These are phyloP conservation scores for Hippocampus comes DNA, from an alignment of 2,113 vertebrate genomes.

Conservation along the genomic window DNA sequence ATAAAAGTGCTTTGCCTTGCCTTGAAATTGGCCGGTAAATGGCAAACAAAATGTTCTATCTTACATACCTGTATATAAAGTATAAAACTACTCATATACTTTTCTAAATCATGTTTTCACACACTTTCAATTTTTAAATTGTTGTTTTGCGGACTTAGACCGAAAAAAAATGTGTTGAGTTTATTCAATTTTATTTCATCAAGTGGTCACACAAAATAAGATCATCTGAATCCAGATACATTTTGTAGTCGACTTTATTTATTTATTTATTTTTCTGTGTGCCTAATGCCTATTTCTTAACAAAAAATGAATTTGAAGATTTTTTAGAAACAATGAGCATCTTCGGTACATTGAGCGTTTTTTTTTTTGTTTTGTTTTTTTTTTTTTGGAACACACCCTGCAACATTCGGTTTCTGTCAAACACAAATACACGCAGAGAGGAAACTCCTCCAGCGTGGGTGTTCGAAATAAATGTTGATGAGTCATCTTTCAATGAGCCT, in stretches of 20 bases:
- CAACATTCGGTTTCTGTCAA: conserved; percentile 25
- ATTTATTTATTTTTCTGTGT: background rate
- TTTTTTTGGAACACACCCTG: conserved; percentile 31
- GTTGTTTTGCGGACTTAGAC: background rate
- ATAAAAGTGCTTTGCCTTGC: no score
- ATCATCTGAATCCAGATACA: no score
- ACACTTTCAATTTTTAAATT: background rate
- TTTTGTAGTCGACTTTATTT: no score
- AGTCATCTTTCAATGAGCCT: conserved; percentile 67
- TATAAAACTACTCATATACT: background rate
- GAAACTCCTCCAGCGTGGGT: conserved; percentile 70
- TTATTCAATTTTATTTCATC: no score
- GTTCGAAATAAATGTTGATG: conserved; percentile 71
- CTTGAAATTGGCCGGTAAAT: no score
- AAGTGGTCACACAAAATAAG: no score
- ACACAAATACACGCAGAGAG: conserved; percentile 41
- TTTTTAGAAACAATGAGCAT: background rate
- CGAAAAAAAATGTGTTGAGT: no score
- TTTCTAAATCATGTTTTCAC: background rate
- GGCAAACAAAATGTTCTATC: no score
- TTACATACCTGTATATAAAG: no score
- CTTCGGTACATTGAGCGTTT: background rate
- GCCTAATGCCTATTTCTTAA: background rate
- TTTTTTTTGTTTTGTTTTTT: no score
- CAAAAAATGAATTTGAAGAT: background rate